Conservation (phyloP, 2,113 vertebrate genomes). For the Dicaeum eximium region DNA sequence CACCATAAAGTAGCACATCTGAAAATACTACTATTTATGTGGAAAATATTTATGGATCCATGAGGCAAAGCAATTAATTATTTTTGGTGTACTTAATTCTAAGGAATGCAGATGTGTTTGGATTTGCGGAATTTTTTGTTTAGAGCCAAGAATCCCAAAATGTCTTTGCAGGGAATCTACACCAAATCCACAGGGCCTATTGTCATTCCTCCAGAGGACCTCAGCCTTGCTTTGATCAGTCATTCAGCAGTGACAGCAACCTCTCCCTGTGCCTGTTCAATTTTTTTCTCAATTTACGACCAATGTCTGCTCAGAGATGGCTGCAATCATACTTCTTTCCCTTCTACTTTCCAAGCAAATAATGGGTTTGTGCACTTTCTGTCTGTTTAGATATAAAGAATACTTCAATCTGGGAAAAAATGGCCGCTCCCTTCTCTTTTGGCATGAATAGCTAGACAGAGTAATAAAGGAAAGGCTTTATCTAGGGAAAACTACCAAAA, state of each 20-base stretch:
- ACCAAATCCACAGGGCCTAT: neutral
- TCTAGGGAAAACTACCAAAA: neutral
- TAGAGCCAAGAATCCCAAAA: neutral
- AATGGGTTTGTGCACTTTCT: rapidly evolving
- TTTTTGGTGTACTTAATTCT: neutral
- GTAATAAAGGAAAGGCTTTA: neutral
- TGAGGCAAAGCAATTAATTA: neutral
- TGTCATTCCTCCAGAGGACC: neutral
- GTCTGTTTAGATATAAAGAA: neutral
- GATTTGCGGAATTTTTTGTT: neutral
- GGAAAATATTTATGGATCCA: neutral
- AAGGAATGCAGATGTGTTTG: neutral
- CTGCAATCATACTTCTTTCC: neutral
- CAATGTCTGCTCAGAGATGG: neutral
- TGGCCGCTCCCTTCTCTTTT: neutral
- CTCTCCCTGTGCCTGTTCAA: neutral
- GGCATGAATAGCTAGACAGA: neutral
- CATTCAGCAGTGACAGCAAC: neutral
- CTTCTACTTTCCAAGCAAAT: neutral
- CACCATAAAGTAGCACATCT: neutral
- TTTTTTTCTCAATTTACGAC: neutral
- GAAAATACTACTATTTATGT: neutral
- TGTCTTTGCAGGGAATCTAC: neutral
- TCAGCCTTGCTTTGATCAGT: neutral
- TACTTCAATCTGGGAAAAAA: neutral